Evolutionary conservation across 2,797 vertebrate species (phyloP).

Genomic region (Pachyuromys duprasi): DNA sequence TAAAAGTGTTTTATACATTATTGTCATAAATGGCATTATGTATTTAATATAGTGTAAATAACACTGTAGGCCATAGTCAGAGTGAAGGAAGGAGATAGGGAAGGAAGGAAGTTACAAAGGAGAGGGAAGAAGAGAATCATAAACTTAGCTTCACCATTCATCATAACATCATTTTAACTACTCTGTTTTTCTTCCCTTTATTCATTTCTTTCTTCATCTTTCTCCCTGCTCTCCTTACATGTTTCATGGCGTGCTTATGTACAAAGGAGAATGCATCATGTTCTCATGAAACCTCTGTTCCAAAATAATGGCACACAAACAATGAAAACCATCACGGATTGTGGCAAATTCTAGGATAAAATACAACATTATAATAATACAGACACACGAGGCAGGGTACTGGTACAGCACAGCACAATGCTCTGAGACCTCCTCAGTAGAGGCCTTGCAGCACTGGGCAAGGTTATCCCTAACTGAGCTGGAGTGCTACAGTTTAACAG

Average conservation of each 20-base stretch:
- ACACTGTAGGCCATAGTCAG: not conserved
- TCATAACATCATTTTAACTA: not conserved
- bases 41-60: not conserved
- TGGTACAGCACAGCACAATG: no score
- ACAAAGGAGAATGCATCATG: not conserved
- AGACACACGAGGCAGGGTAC: not conserved
- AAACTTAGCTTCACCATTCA: not conserved
- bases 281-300: not conserved
- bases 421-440: no score
- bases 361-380: not conserved
- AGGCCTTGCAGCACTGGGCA: no score
- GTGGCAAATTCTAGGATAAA: not conserved
- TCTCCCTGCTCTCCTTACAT: not conserved
- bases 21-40: not conserved
- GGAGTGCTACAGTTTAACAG: no score
- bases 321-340: not conserved
- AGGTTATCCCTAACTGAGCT: no score
- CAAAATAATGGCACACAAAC: not conserved
- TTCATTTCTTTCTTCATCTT: no score
- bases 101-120: rapidly evolving
- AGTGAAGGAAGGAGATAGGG: not conserved
- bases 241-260: not conserved
- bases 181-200: no score
- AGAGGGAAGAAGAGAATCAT: not conserved
- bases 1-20: constrained; percentile 43